Conservation (phyloP, 2,113 vertebrate species). For the Cyrtonyx montezumae region DNA sequence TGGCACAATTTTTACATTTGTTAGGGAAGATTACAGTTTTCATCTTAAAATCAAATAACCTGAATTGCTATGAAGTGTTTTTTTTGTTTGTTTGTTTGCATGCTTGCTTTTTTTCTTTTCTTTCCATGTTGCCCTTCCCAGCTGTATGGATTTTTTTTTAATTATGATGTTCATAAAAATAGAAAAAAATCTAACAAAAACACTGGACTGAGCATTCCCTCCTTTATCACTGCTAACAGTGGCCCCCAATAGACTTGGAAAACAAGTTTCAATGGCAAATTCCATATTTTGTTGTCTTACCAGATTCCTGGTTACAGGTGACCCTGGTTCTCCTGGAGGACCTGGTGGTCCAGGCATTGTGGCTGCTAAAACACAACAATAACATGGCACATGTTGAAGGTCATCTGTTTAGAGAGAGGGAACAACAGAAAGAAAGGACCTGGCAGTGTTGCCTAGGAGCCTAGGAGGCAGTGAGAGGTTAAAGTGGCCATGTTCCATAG, state of each 20-base stretch:
- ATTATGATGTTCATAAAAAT: neutral
- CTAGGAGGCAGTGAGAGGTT: neutral
- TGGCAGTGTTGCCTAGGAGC: neutral
- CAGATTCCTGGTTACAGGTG: conserved; percentile 77
- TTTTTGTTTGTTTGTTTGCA: neutral
- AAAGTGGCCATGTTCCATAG: neutral
- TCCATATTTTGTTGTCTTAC: conserved; percentile 75
- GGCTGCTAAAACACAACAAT: conserved; percentile 74
- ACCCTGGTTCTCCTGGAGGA: conserved; percentile 89
- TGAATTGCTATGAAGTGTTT: neutral
- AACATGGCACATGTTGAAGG: neutral
- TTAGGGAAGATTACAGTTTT: neutral
- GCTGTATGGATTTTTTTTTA: neutral
- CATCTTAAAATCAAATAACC: neutral
- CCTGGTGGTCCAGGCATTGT: conserved; percentile 88
- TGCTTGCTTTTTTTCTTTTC: too few species aligned
- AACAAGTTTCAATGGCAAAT: neutral
- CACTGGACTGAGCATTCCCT: neutral
- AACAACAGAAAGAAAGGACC: neutral
- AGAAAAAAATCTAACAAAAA: neutral
- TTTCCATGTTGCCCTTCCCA: neutral
- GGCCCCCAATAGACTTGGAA: neutral
- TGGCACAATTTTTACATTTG: neutral
- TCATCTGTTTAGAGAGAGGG: neutral
- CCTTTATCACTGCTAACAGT: neutral